Conservation (phyloP, 1,140 invertebrate species). For the Adoxophyes honmai region DNA sequence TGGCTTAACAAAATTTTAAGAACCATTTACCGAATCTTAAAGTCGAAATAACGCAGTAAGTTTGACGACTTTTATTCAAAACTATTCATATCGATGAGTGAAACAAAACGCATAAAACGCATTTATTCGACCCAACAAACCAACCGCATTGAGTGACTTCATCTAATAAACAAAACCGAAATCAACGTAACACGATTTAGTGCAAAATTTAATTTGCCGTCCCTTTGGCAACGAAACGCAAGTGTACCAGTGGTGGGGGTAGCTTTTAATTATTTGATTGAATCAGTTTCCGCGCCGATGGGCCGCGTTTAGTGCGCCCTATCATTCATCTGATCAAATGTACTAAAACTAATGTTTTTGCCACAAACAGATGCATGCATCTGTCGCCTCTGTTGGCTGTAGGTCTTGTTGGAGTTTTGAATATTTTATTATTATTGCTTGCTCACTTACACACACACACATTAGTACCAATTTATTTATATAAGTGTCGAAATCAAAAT, state of each 20-base stretch:
- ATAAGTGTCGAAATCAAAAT: too few relatives aligned
- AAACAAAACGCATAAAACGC: too few relatives aligned
- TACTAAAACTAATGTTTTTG: conserved; percentile 3
- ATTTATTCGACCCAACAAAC: too few relatives aligned
- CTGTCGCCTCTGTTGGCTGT: background rate
- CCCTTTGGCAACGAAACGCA: conserved; percentile 16
- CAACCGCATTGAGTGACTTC: background rate
- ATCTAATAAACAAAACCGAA: conserved; percentile 1
- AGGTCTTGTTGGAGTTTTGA: background rate
- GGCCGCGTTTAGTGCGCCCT: conserved; percentile 2
- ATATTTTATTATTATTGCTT: too few relatives aligned
- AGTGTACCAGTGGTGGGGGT: conserved; percentile 28
- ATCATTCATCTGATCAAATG: conserved; percentile 2
- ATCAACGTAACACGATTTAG: conserved; percentile 19
- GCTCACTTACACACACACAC: too few relatives aligned
- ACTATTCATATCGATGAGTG: too few relatives aligned
- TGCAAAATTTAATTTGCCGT: conserved; percentile 40
- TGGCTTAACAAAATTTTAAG: too few relatives aligned
- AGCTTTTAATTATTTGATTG: conserved; percentile 35
- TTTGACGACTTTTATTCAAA: too few relatives aligned
- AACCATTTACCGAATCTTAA: too few relatives aligned
- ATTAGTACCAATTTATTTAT: too few relatives aligned
- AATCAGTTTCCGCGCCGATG: conserved; percentile 19
- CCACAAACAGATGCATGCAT: background rate
- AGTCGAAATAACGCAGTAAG: too few relatives aligned